These are phyloP conservation scores for Andrena trimmerana DNA, from an alignment of 2,888 invertebrate genomes.

Conservation along the genomic window DNA sequence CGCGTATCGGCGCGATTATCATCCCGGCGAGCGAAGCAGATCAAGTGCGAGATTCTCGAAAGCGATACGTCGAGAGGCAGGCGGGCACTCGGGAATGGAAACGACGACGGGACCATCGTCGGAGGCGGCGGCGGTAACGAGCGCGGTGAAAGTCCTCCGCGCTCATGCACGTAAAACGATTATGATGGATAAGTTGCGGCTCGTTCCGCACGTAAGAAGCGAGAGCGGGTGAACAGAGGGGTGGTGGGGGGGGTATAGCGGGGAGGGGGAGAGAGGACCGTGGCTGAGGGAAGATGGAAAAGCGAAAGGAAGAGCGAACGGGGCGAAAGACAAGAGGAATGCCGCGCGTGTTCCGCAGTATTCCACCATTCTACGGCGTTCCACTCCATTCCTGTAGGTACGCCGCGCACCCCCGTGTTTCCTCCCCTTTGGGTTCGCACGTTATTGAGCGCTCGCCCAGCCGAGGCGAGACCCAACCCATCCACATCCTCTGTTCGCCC, in stretches of 20 bases:
- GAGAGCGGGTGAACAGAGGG: constrained; percentile 48
- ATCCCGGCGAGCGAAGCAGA: neutral
- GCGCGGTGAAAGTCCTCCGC: constrained; percentile 74
- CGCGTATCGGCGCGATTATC: neutral
- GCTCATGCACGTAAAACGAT: constrained; percentile 77
- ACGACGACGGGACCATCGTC: constrained; percentile 32
- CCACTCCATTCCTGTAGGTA: constrained; percentile 79
- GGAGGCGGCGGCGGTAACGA: constrained; percentile 60
- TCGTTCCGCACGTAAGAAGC: constrained; percentile 74
- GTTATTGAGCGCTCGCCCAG: constrained; percentile 88
- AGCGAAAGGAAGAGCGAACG: constrained; percentile 26
- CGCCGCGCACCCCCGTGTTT: constrained; percentile 80
- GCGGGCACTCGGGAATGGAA: constrained; percentile 11
- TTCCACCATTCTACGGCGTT: constrained; percentile 77
- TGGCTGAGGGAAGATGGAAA: constrained; percentile 29
- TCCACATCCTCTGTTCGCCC: constrained; percentile 83
- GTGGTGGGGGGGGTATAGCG: neutral
- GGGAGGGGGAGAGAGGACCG: constrained; percentile 49
- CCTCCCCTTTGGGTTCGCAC: constrained; percentile 87
- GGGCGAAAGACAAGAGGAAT: constrained; percentile 58
- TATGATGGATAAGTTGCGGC: constrained; percentile 78
- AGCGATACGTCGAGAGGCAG: constrained; percentile 31
- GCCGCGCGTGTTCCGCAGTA: constrained; percentile 71
- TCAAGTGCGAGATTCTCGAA: constrained; percentile 9
- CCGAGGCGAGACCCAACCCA: constrained; percentile 87